Percentiles rank a stretch among this genome's conserved stretches.
These are phyloP conservation scores for Corythucha ciliata DNA, from an alignment of 2,888 invertebrate species.

Conservation along the genomic window DNA sequence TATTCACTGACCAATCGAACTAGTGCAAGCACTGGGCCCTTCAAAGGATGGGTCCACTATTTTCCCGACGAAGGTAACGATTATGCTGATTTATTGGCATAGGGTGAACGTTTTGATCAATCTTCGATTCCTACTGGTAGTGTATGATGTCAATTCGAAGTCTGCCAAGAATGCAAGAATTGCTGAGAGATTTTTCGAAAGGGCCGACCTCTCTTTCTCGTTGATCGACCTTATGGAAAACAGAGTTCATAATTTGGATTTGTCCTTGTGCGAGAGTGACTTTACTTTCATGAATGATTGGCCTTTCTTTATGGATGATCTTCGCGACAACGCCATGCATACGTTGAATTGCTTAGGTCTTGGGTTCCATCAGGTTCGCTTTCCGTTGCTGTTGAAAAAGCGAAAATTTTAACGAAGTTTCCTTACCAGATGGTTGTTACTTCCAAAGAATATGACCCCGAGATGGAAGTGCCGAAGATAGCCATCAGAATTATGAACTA, in stretches of 20 bases:
- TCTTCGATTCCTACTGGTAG: slow-evolving; percentile 36
- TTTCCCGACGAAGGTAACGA: slow-evolving; percentile 57
- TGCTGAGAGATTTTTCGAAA: slow-evolving; percentile 49
- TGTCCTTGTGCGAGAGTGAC: slow-evolving; percentile 49
- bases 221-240: slow-evolving; percentile 51
- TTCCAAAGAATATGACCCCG: slow-evolving; percentile 30
- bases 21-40: slow-evolving; percentile 39
- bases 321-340: slow-evolving; percentile 56
- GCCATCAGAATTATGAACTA: slow-evolving; percentile 53
- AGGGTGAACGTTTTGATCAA: not conserved
- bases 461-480: slow-evolving; percentile 43
- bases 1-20: no score
- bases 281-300: slow-evolving; percentile 50
- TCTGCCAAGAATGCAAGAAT: slow-evolving; percentile 46
- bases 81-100: slow-evolving; percentile 8
- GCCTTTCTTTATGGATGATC: slow-evolving; percentile 54
- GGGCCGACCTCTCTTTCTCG: slow-evolving; percentile 45
- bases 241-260: slow-evolving; percentile 50
- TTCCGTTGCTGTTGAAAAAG: not conserved
- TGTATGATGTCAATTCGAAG: slow-evolving; percentile 44
- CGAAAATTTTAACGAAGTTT: slow-evolving; percentile 5
- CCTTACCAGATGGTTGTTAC: slow-evolving; percentile 12
- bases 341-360: slow-evolving; percentile 62
- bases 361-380: slow-evolving; percentile 66
- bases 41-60: slow-evolving; percentile 68